Base-by-base conservation (phyloP, 2,888 invertebrate species). In the Archips xylosteana region DNA sequence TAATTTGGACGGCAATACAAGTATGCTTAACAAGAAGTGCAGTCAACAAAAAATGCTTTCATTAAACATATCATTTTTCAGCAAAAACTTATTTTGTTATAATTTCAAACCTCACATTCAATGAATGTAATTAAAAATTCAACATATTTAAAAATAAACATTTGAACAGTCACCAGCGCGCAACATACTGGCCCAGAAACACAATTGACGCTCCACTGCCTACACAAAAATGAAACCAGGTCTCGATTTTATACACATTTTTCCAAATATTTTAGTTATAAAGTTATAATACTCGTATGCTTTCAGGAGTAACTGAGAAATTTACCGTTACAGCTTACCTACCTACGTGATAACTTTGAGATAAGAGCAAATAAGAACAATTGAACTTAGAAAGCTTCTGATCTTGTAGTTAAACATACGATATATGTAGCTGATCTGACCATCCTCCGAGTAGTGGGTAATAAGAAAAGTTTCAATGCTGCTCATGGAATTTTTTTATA, bases 281-380 rank as follows among this genome's bases (percentile, higher is more conserved):
- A n/a, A n/a, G n/a, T n/a, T n/a, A n/a, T n/a, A n/a, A n/a, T 49
- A 49, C 13, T 34, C 23, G 23, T 23, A 23, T 23, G 23, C 47
- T n/a, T 64, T 34, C n/a, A 3, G 47, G 47, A 34, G 64, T 65
- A 65, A 15, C 64, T 51, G 51, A 36, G 12, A 36, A 51, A 65
- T 51, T 65, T 63, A 57, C 51, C 36, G 51, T 65, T 51, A 65
- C 49, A 64, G 51, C n/a, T n/a, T n/a, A n/a, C n/a, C 36, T 75
- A 76, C 10, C 79, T 78, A 78, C 78, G 81, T 79, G 80, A 79
- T 79, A 76, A 81, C 80, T 81, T 80, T 77, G 72, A 74, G 79
- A 81, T 80, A 79, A 77, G 75, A 76, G 63, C 71, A 76, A 78
- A 77, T 78, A 64, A 66, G 76, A 73, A 63, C 67, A 75, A 73